A percentile compares a stretch with the other conserved stretches of the same genome.
These are phyloP conservation scores for Pteruthius melanotis DNA, from an alignment of 2,113 vertebrate genomes.

Conservation along the genomic window DNA sequence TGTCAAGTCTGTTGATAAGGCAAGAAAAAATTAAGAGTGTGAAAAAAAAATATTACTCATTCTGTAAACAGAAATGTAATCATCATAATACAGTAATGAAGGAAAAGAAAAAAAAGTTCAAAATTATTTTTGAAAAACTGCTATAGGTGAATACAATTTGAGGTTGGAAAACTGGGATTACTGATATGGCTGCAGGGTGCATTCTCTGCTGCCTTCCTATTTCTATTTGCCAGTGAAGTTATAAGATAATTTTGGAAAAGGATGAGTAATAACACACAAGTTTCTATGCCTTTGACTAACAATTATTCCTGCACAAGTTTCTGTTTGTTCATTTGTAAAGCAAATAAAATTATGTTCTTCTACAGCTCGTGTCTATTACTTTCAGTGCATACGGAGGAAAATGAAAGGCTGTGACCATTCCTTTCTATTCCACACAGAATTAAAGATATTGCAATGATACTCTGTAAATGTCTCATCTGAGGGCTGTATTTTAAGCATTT, in stretches of 20 bases:
- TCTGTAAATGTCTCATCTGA: background rate
- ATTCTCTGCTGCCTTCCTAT: background rate
- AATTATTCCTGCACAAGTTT: background rate
- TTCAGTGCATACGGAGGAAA: background rate
- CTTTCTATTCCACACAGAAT: background rate
- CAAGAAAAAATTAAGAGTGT: background rate
- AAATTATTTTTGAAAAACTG: background rate
- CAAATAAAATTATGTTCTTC: background rate
- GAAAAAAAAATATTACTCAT: background rate
- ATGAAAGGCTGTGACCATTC: background rate
- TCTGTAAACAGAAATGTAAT: background rate
- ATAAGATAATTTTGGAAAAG: background rate
- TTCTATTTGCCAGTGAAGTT: background rate
- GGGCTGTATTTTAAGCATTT: background rate
- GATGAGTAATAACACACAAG: background rate
- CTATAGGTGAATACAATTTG: background rate
- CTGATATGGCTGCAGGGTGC: background rate
- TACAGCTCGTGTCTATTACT: background rate
- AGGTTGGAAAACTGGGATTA: background rate
- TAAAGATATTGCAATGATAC: background rate
- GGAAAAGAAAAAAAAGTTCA: accelerated
- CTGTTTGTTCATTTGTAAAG: background rate
- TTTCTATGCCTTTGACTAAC: background rate
- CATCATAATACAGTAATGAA: background rate
- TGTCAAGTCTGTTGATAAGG: background rate